Base-by-base conservation (phyloP, 2,888 invertebrate species). In the Hirtodrosophila alboralis region DNA sequence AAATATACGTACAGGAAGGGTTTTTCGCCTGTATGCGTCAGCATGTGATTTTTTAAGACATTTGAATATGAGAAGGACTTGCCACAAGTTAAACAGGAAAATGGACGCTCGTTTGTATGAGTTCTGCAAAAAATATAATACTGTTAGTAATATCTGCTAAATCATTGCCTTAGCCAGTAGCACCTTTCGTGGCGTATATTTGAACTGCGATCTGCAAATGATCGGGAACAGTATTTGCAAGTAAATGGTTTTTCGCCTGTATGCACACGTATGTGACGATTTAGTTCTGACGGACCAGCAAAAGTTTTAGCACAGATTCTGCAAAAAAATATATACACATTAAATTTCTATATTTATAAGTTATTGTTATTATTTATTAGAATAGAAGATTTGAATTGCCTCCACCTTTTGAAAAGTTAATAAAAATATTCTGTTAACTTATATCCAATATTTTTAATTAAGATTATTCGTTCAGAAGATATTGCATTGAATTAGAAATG, bases 181-280 rank as follows among this genome's bases (percentile, higher is more conserved):
- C 30, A 90, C 89, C 90, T 83, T 81, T 91, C 91, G 45, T 91
- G 91, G 9, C 91, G 89, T 38, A 91, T 90, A 37, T 90, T 89
- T 10, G 90, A 90, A 30, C 91, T 91, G 26, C 90, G 89, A 86
- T 91, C 91, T 4, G 90, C 89, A 75, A 91, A 91, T 10, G 84
- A 87, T 14, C 91, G 81, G 9, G 87, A 88, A 62, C 91, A 91
- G 52, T 85, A 91, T 69, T 89, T 87, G 54, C 91, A 91, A 2
- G 75, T 79, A 48, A 89, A 91, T 0, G 91, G 91, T 47, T 90
- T 89, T 21, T 90, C 89, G 1, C 91, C 90, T 0, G 90, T 91
- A 37, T 91, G 90, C 1, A 89, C 89, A 37, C 91, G 77, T 78
- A 91, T 91, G 40, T 91, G 91, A 0, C 91, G 87, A 43, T 88